phyloP scores from a whole-genome alignment of 2,797 vertebrate genomes.

The Trachops cirrhosus region DNA sequence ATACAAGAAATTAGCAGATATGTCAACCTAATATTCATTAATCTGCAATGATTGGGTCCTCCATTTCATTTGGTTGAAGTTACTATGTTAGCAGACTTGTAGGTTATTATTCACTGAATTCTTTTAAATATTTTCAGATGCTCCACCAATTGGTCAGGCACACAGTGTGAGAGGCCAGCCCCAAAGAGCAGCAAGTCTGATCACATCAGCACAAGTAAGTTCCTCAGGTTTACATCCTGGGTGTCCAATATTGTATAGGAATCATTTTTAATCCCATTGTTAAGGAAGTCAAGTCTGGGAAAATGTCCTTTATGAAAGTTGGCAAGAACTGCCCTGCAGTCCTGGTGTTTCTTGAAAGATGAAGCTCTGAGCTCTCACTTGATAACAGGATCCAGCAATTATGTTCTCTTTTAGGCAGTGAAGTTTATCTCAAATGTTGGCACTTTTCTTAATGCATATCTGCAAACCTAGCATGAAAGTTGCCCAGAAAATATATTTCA shows the following conservation, averaged over 20 bases:
- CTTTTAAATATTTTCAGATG: constrained; percentile 89
- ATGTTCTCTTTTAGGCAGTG: neutral
- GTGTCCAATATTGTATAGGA: neutral
- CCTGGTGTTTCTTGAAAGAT: neutral
- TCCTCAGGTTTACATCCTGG: neutral
- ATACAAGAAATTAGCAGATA: neutral
- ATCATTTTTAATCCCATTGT: neutral
- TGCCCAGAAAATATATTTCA: neutral
- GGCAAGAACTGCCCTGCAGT: rapidly evolving
- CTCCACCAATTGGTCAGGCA: constrained; percentile 98
- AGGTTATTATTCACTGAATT: constrained; percentile 68
- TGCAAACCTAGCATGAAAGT: neutral
- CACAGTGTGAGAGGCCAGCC: constrained; percentile 97
- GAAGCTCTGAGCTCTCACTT: neutral
- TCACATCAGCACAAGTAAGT: constrained; percentile 95
- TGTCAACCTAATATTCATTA: constrained; percentile 13
- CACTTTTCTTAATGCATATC: neutral
- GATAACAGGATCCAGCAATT: rapidly evolving
- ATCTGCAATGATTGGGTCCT: constrained; percentile 46
- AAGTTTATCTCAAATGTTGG: neutral
- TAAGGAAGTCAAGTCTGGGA: neutral
- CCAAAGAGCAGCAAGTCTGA: constrained; percentile 99
- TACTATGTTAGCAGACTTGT: constrained; percentile 38
- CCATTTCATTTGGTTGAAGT: constrained; percentile 52
- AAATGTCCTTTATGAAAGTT: neutral